phyloP scores from a whole-genome alignment of 2,113 vertebrate species.

The Neotoma lepida region DNA sequence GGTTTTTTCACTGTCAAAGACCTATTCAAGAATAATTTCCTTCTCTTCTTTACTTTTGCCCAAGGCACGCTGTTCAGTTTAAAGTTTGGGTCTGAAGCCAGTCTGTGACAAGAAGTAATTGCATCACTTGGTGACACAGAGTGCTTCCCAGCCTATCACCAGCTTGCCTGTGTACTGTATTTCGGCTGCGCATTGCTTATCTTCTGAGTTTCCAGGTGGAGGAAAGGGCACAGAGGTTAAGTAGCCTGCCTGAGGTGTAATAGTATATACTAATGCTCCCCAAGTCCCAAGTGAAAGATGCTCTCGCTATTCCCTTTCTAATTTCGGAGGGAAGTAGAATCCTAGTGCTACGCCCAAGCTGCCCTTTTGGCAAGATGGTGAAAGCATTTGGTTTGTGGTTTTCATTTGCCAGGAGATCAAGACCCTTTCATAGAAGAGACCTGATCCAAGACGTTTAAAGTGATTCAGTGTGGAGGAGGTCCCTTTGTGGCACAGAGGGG shows the following conservation, averaged over 20 bases:
- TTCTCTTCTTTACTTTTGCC: conserved; percentile 23
- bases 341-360: not conserved
- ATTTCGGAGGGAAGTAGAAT: conserved; percentile 47
- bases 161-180: conserved; percentile 44
- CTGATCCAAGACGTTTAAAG: conserved; percentile 17
- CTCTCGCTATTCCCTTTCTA: conserved; percentile 40
- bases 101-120: conserved; percentile 64
- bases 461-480: not conserved
- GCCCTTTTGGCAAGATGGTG: not conserved
- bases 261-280: conserved; percentile 27
- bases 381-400: conserved; percentile 15
- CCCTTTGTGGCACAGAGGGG: not conserved
- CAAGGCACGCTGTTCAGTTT: not conserved
- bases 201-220: conserved; percentile 73
- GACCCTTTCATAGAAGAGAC: conserved; percentile 10
- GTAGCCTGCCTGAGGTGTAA: conserved; percentile 66
- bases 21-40: conserved; percentile 36
- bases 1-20: conserved; percentile 6
- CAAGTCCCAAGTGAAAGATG: not conserved
- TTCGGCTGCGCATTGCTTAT: conserved; percentile 46
- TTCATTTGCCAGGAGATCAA: conserved; percentile 53
- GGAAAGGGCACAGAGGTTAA: conserved; percentile 58
- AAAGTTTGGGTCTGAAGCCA: conserved; percentile 53
- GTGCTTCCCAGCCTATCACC: conserved; percentile 49
- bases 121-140: conserved; percentile 65